A percentile compares a stretch with the other conserved stretches of the same genome.
Evolutionary conservation across 2,113 vertebrate genomes (phyloP).

Genomic region (Chamaea fasciata): DNA sequence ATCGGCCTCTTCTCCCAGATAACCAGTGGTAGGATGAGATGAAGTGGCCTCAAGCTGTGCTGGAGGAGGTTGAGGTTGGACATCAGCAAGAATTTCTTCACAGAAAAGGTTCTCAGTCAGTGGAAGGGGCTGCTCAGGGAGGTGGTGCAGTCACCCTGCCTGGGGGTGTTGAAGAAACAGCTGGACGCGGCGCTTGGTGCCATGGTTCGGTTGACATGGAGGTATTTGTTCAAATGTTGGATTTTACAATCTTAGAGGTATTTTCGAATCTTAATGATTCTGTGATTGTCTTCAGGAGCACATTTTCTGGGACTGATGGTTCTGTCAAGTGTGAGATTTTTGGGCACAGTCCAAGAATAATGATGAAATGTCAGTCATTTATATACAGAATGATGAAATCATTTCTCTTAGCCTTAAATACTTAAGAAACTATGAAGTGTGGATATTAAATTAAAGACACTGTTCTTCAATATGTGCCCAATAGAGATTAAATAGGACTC

Average conservation of each 20-base stretch:
- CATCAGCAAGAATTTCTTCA: neutral
- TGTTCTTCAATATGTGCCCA: neutral
- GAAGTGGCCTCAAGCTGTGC: neutral
- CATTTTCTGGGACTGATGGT: neutral
- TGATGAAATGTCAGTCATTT: neutral
- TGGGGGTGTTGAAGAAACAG: neutral
- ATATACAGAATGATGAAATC: neutral
- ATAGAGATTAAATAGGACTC: neutral
- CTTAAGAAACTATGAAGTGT: neutral
- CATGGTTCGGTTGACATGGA: neutral
- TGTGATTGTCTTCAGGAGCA: neutral
- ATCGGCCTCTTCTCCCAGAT: neutral
- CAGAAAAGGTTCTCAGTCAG: neutral
- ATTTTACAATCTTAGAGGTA: neutral
- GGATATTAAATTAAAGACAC: neutral
- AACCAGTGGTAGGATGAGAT: neutral
- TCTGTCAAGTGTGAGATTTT: neutral
- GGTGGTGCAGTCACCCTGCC: neutral
- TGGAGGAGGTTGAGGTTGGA: neutral
- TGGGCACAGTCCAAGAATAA: neutral
- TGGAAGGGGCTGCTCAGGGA: neutral
- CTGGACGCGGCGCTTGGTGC: neutral
- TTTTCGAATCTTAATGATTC: neutral
- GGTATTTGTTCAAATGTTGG: neutral
- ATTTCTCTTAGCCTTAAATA: slow-evolving; percentile 7